Evolutionary conservation across 1,140 invertebrate species (phyloP), one percentile per base, ranked within the genome.

Genomic region (Drosophila nigrodunni): DNA sequence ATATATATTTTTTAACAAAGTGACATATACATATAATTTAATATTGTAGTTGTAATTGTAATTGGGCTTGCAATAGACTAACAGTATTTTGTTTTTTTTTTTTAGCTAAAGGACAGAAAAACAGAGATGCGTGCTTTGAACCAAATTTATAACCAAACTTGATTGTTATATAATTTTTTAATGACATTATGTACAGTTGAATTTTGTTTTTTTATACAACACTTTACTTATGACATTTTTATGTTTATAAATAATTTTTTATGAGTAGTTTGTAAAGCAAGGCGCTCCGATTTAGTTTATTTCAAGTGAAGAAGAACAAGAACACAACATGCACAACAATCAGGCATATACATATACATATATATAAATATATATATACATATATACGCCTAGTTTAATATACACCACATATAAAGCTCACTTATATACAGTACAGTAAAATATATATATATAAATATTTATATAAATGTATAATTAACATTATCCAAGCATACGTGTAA

Each of bases 61-160:
- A 88, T 88, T 88, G 83, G 85, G 77, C 80, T 80, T 88, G 83
- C 83, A 88, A 88, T 88, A 88, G 83, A 88, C 83, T 89, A 88
- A 88, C 83, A 88, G 85, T 88, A 88, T 88, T 87, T 88, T 89
- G 80, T 88, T 88, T 83, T 80, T 82, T 43, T 66, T 76, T 47
- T 10, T 41, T 72, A 75, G 70, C 25, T 30, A 66, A 62, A 57
- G 46, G 60, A 60, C 50, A 61, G 59, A 78, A 57, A 73, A 59
- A 57, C 65, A 66, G 77, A 75, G 67, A 59, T 67, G 75, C 54
- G 85, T 89, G 83, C 83, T 88, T 89, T 62, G 77, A 89, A 88
- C 83, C 83, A 88, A 88, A 88, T 88, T 88, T 41, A 67, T 89
- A 73, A 88, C 83, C 83, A 88, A 88, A 88, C 83, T 88, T 78